phyloP scores from a whole-genome alignment of 1,140 invertebrate species.

The Ruditapes philippinarum region DNA sequence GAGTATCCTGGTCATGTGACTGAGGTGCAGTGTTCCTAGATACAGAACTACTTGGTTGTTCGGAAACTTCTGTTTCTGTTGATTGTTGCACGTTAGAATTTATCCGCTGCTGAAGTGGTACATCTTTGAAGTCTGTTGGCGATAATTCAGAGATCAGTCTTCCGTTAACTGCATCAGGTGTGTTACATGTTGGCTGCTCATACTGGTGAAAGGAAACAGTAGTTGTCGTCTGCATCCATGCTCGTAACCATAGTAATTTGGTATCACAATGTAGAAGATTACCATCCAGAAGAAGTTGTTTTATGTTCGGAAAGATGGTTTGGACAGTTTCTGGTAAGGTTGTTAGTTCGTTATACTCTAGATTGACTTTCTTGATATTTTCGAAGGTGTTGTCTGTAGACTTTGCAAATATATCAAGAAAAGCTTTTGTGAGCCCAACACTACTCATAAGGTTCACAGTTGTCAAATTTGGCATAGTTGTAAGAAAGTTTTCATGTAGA shows the following conservation, averaged over 20 bases:
- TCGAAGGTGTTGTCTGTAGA: constrained; percentile 79
- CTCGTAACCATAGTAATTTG: constrained; percentile 84
- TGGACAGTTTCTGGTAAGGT: constrained; percentile 90
- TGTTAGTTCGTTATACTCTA: constrained; percentile 90
- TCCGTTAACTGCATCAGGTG: constrained; percentile 73
- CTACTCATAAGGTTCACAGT: constrained; percentile 92
- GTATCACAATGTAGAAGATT: constrained; percentile 87
- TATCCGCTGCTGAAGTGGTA: not conserved
- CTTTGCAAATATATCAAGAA: constrained; percentile 87
- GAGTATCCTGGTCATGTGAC: not conserved
- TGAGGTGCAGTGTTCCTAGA: not conserved
- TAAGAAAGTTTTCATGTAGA: constrained; percentile 85
- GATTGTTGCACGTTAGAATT: not conserved
- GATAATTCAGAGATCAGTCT: constrained; percentile 47
- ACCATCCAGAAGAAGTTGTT: constrained; percentile 85
- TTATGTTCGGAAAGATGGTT: constrained; percentile 90
- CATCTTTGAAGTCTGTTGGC: constrained; percentile 12
- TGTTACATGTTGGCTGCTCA: constrained; percentile 76
- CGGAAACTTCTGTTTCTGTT: not conserved
- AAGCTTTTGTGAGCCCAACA: constrained; percentile 90
- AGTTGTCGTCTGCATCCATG: constrained; percentile 84
- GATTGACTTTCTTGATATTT: constrained; percentile 89
- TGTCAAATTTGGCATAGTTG: constrained; percentile 88
- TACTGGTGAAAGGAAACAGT: constrained; percentile 80
- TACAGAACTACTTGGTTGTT: not conserved